A percentile compares a stretch with the other conserved stretches of the same genome.
These are phyloP conservation scores for Vannuccia rotundouncinata DNA, from an alignment of 2,888 invertebrate genomes.

Conservation along the genomic window DNA sequence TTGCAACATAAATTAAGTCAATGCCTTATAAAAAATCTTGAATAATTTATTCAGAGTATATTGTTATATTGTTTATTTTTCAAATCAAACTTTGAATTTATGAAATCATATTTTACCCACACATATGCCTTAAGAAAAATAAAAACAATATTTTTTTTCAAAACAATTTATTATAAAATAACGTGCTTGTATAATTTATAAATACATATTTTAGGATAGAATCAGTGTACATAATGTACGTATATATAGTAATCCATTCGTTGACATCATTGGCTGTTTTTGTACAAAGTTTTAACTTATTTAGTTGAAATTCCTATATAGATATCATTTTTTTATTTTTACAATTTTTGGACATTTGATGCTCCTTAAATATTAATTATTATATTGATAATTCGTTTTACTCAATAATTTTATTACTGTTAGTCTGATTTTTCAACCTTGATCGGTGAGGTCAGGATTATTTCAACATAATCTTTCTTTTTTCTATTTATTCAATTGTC, in stretches of 20 bases:
- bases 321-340: neutral
- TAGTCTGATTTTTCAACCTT: too few relatives aligned
- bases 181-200: neutral
- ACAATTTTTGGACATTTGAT: neutral
- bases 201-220: neutral
- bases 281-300: neutral
- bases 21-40: neutral
- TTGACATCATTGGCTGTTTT: neutral
- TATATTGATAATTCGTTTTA: too few relatives aligned
- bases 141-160: too few relatives aligned
- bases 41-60: neutral
- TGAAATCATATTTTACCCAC: too few relatives aligned
- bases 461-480: too few relatives aligned
- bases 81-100: too few relatives aligned
- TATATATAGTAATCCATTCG: neutral
- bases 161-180: neutral
- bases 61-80: too few relatives aligned
- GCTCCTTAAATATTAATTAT: neutral
- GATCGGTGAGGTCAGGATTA: too few relatives aligned
- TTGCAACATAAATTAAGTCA: neutral
- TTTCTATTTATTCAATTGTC: too few relatives aligned
- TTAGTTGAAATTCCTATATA: neutral
- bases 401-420: too few relatives aligned
- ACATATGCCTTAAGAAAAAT: too few relatives aligned
- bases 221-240: neutral